phyloP scores from a whole-genome alignment of 2,113 vertebrate genomes.

The Zonotrichia leucophrys region DNA sequence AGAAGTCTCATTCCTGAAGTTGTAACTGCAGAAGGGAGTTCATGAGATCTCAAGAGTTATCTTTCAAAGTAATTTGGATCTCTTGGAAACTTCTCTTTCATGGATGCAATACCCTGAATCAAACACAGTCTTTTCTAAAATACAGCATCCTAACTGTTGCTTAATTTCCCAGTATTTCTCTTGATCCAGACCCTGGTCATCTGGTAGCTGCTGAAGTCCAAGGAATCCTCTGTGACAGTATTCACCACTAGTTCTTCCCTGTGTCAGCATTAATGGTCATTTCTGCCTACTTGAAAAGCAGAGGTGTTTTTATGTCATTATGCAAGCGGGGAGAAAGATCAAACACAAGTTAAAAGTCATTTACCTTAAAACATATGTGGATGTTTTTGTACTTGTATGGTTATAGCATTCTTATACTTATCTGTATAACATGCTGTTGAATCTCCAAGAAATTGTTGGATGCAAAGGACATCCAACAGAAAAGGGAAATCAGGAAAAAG shows the following conservation, averaged over 20 bases:
- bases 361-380: neutral
- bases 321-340: neutral
- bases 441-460: neutral
- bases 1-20: neutral
- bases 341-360: neutral
- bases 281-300: neutral
- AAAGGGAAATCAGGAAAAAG: neutral
- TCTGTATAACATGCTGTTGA: neutral
- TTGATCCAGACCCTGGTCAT: neutral
- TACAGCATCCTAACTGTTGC: neutral
- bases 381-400: neutral
- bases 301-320: neutral
- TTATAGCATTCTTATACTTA: neutral
- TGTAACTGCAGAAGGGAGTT: neutral
- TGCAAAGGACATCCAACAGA: neutral
- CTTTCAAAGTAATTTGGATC: neutral
- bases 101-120: neutral
- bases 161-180: neutral
- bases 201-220: neutral
- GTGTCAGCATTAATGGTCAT: neutral
- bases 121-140: neutral
- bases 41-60: neutral
- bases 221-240: neutral
- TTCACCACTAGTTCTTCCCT: neutral
- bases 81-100: neutral